These are phyloP conservation scores for Oreonectes daqikongensis DNA, from an alignment of 2,797 vertebrate genomes.

Conservation along the genomic window DNA sequence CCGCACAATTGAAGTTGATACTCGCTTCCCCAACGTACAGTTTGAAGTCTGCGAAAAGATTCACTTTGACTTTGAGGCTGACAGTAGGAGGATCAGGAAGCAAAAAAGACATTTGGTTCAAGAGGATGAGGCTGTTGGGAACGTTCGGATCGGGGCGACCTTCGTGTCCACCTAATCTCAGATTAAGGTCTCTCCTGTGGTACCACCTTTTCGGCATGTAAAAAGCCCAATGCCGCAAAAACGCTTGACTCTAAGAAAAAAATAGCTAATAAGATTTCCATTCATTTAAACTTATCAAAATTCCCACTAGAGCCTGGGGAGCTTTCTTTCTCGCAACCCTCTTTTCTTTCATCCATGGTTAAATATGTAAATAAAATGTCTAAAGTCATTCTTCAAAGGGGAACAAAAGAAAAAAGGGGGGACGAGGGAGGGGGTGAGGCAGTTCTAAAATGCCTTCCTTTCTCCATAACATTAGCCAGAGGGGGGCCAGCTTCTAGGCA, in stretches of 20 bases:
- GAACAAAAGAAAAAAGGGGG: constrained; percentile 96
- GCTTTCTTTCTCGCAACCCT: constrained; percentile 85
- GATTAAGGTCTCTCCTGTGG: constrained; percentile 14
- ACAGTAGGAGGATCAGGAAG: constrained; percentile 24
- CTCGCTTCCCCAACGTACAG: neutral
- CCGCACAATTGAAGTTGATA: constrained; percentile 15
- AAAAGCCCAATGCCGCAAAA: constrained; percentile 72
- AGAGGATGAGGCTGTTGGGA: constrained; percentile 15
- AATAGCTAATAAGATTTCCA: constrained; percentile 82
- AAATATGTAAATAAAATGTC: constrained; percentile 99
- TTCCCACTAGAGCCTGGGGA: constrained; percentile 85
- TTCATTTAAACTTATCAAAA: constrained; percentile 92
- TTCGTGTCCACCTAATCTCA: constrained; percentile 39
- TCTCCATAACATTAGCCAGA: constrained; percentile 98
- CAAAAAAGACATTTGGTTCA: constrained; percentile 8
- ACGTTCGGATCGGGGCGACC: neutral
- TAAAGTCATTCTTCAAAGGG: constrained; percentile 99
- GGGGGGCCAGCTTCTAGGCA: constrained; percentile 92
- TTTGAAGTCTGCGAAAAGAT: constrained; percentile 31
- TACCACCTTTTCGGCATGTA: constrained; percentile 44
- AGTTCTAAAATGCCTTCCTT: constrained; percentile 99
- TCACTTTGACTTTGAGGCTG: constrained; percentile 30
- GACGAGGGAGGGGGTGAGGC: constrained; percentile 82
- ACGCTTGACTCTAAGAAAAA: constrained; percentile 74
- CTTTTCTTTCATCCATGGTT: constrained; percentile 97